Base-by-base conservation (phyloP, 2,888 invertebrate genomes). In the Nymphalis urticae region DNA sequence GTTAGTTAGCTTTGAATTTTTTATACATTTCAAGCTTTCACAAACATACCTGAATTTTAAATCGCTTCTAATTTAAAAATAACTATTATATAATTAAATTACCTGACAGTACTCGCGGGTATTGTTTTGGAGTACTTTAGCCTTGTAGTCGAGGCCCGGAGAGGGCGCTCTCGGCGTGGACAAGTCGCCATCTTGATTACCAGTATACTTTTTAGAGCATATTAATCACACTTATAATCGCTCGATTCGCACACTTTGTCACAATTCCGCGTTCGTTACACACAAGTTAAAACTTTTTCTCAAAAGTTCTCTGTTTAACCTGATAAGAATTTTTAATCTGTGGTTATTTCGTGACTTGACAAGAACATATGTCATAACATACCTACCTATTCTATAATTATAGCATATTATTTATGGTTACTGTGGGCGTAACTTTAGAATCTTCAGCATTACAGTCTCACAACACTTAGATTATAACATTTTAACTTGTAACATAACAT, bases 81-180 rank as follows among this genome's bases (percentile, higher is more conserved):
- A 56, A 56, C 27, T 27, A 27, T 5, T 27, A 27, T 19, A 51
- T 19, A n/a, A n/a, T 21, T 21, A 17, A 69, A 83, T 68, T 70
- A 92, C 92, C 92, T 92, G 75, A 92, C 84, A 42, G 86, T 82
- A 77, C 88, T 87, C 7, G 89, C 87, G 10, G 92, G 90, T 65
- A 88, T 86, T 0, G 92, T 91, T 75, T 91, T 91, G 27, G 91
- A 92, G 75, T 92, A 92, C 70, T 90, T 92, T 75, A 91, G 76
- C 71, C 90, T 85, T 47, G 88, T 78, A 0, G 89, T 88, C 48
- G 86, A 81, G 1, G 90, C 87, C 68, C 90, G 82, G 21, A 84
- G 76, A 5, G 91, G 85, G 58, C 90, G 81, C 70, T 85, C 85
- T 66, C 86, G 81, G 72, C 91, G 81, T 5, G 91, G 92, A 76